phyloP scores from a whole-genome alignment of 2,797 vertebrate species.

The Heliangelus exortis region DNA sequence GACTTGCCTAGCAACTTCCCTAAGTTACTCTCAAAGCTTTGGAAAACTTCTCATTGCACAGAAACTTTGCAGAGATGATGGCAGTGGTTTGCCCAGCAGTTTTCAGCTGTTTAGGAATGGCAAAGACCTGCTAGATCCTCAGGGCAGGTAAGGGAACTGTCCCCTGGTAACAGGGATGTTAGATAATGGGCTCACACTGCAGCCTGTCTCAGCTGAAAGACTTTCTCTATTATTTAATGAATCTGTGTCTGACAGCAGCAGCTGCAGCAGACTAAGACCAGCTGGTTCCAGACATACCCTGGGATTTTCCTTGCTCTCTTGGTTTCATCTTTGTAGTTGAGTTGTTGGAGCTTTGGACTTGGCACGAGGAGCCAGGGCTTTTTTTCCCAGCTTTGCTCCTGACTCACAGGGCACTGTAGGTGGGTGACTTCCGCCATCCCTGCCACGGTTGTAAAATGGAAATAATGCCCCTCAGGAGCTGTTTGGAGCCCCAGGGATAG shows the following conservation, averaged over 20 bases:
- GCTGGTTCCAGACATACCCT: slow-evolving; percentile 55
- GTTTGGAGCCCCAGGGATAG: not conserved
- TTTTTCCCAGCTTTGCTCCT: slow-evolving; percentile 56
- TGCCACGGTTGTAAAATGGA: not conserved
- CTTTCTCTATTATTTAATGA: not conserved
- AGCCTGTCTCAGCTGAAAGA: slow-evolving; percentile 16
- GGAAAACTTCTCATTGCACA: accelerated
- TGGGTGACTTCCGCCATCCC: not conserved
- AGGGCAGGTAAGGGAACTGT: not conserved
- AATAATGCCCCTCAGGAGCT: not conserved
- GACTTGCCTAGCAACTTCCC: not conserved
- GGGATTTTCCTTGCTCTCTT: slow-evolving; percentile 45
- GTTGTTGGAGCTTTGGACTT: slow-evolving; percentile 6
- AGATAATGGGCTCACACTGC: not conserved
- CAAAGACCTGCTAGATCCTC: not conserved
- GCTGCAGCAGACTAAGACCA: slow-evolving; percentile 24
- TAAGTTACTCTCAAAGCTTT: not conserved
- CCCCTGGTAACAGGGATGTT: not conserved
- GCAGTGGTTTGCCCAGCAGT: not conserved
- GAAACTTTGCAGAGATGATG: not conserved
- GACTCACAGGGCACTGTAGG: not conserved
- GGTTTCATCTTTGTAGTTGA: slow-evolving; percentile 26
- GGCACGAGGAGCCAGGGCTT: slow-evolving; percentile 4
- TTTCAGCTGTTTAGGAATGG: not conserved
- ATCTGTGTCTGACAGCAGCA: slow-evolving; percentile 60